Evolutionary conservation across 1,140 invertebrate species (phyloP).

Genomic region (Leucophenga varia): DNA sequence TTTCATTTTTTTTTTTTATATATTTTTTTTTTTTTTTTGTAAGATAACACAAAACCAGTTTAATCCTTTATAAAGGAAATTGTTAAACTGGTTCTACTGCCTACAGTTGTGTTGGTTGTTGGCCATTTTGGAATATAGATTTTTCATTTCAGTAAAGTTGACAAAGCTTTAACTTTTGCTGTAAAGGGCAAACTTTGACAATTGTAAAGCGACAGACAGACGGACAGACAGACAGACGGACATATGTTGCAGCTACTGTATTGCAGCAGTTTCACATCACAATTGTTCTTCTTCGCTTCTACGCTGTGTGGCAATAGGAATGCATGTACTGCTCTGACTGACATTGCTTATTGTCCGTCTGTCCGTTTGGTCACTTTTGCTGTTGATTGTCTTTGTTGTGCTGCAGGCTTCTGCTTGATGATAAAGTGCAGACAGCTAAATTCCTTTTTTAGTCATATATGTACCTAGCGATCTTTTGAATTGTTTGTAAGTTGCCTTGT

Average conservation of each 20-base stretch:
- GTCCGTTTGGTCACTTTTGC: constrained; percentile 25
- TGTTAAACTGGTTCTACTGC: constrained; percentile 1
- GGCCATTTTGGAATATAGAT: constrained; percentile 5
- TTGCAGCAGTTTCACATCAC: constrained; percentile 44
- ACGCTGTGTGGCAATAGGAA: constrained; percentile 49
- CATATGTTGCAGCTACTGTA: too few species aligned
- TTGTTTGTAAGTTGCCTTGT: too few species aligned
- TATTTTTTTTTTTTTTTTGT: too few species aligned
- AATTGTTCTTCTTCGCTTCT: too few species aligned
- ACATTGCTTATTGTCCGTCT: not conserved
- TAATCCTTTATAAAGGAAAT: too few species aligned
- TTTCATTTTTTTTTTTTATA: too few species aligned
- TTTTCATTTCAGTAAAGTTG: constrained; percentile 4
- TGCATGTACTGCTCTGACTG: too few species aligned
- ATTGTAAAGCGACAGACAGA: constrained; percentile 33
- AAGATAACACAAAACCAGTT: too few species aligned
- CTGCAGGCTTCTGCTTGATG: constrained; percentile 20
- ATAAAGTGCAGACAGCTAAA: constrained; percentile 48
- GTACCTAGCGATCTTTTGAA: too few species aligned
- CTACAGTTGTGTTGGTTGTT: too few species aligned
- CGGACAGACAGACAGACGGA: too few species aligned
- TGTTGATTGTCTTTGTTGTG: constrained; percentile 7
- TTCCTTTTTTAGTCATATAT: constrained; percentile 53
- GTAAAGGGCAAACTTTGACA: constrained; percentile 21
- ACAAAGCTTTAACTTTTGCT: too few species aligned